A percentile compares a stretch with the other conserved stretches of the same genome.
phyloP scores from a whole-genome alignment of 2,888 invertebrate genomes.

The Coelogynopora nodosa region DNA sequence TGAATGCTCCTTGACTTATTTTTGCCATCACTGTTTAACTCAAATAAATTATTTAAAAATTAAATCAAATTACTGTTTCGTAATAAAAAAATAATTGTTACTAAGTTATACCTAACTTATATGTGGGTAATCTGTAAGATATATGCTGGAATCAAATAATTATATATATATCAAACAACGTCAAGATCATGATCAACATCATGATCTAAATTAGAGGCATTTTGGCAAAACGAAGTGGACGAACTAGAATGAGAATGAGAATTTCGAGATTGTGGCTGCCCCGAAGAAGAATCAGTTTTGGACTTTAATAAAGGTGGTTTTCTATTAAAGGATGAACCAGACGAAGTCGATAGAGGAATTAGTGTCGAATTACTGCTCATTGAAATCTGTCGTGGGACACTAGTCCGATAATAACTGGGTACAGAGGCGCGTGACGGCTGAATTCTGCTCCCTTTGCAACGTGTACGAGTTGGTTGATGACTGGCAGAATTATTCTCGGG shows the following conservation, averaged over 20 bases:
- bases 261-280: neutral
- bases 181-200: neutral
- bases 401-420: neutral
- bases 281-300: neutral
- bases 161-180: neutral
- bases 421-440: neutral
- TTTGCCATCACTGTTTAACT: too few relatives aligned
- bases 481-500: neutral
- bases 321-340: slow-evolving; percentile 8
- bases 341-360: neutral
- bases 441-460: neutral
- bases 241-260: neutral
- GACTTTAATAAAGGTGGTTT: neutral
- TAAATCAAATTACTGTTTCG: too few relatives aligned
- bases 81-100: too few relatives aligned
- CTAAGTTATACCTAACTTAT: too few relatives aligned
- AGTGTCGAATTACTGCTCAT: neutral
- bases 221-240: neutral
- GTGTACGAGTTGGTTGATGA: neutral
- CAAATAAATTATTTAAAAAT: too few relatives aligned
- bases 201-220: neutral
- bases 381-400: neutral
- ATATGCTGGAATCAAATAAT: too few relatives aligned
- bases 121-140: too few relatives aligned
- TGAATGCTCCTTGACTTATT: too few relatives aligned